Evolutionary conservation across 2,797 vertebrate species (phyloP).

Genomic region (Merluccius polli): DNA sequence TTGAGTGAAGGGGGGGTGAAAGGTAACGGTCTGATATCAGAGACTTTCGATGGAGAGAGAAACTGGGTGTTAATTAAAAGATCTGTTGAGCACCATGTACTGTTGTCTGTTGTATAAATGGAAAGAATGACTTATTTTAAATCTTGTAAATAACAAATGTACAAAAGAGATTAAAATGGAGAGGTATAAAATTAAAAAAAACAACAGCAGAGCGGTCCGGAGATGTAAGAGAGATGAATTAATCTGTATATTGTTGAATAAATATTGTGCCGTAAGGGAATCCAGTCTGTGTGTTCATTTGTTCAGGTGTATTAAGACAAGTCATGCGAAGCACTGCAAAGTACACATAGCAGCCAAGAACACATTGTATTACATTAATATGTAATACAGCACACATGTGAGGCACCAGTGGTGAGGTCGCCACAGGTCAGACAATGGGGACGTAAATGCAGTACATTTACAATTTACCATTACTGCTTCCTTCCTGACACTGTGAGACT

Average conservation of each 20-base stretch:
- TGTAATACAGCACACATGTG: too few species aligned
- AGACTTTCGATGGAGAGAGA: background rate
- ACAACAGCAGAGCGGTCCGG: slow-evolving; percentile 70
- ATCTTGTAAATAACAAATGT: slow-evolving; percentile 94
- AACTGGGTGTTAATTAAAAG: background rate
- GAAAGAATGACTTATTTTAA: slow-evolving; percentile 91
- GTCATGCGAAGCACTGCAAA: background rate
- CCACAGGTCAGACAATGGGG: too few species aligned
- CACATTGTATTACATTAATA: too few species aligned
- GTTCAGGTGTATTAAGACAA: background rate
- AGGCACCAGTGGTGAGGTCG: too few species aligned
- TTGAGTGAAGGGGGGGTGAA: background rate
- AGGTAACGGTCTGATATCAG: background rate
- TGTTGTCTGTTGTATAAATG: slow-evolving; percentile 92
- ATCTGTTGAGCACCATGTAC: slow-evolving; percentile 81
- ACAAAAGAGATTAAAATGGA: slow-evolving; percentile 76
- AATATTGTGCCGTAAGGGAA: slow-evolving; percentile 83
- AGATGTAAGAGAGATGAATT: slow-evolving; percentile 73
- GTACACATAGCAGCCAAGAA: background rate
- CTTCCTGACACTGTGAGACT: too few species aligned
- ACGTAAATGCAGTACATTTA: too few species aligned
- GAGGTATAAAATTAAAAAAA: slow-evolving; percentile 17
- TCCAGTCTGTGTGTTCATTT: background rate
- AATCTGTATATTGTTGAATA: slow-evolving; percentile 93
- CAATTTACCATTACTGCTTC: too few species aligned